phyloP scores from a whole-genome alignment of 2,888 invertebrate species.

The Liodrosophila aerea region DNA sequence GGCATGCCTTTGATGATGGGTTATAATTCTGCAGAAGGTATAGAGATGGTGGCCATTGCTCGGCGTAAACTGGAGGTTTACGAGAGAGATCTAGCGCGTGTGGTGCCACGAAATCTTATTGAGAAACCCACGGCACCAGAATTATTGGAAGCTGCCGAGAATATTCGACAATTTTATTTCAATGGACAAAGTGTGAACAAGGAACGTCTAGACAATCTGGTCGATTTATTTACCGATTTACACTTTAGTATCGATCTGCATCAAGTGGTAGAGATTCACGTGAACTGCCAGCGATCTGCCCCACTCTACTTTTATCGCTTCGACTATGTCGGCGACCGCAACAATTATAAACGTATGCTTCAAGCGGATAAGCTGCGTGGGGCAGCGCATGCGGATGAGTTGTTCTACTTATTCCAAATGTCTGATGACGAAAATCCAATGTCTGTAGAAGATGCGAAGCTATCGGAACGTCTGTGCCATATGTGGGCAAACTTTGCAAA shows the following conservation, averaged over 20 bases:
- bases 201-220: conserved; percentile 82
- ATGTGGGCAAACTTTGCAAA: conserved; percentile 87
- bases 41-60: conserved; percentile 77
- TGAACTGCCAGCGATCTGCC: conserved; percentile 65
- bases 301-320: conserved; percentile 85
- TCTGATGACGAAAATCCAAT: conserved; percentile 43
- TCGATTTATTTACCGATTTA: conserved; percentile 84
- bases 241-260: conserved; percentile 77
- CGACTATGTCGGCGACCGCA: conserved; percentile 84
- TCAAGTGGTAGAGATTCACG: conserved; percentile 71
- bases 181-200: conserved; percentile 79
- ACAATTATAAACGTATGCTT: conserved; percentile 83
- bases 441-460: conserved; percentile 59
- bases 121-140: conserved; percentile 49
- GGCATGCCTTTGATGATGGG: conserved; percentile 84
- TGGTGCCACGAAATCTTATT: conserved; percentile 78
- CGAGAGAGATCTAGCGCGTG: conserved; percentile 70
- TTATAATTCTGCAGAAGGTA: conserved; percentile 84
- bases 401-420: conserved; percentile 84
- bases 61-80: conserved; percentile 64
- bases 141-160: conserved; percentile 51
- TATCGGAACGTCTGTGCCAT: conserved; percentile 83
- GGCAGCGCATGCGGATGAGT: conserved; percentile 85
- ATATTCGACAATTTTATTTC: conserved; percentile 83
- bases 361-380: conserved; percentile 83